Base-by-base conservation (phyloP, 2,888 invertebrate genomes). In the Watsonalla cultraria region DNA sequence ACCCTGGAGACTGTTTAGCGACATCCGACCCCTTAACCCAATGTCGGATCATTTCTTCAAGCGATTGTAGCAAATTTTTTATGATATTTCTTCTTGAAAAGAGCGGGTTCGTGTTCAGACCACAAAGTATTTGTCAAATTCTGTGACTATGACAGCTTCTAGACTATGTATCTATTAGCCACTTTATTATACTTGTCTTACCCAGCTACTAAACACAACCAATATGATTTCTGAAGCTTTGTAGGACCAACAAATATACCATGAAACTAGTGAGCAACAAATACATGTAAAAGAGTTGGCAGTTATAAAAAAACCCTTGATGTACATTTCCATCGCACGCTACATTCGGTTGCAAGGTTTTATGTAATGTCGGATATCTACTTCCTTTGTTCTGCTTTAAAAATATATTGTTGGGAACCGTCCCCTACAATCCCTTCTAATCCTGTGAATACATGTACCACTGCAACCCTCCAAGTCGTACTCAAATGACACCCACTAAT, bases 1-100 rank as follows among this genome's bases (percentile, higher is more conserved):
- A 74, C 76, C 76, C 79, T 80, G 78, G 77, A 72, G 72, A 65
- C 65, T 74, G 68, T 73, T 86, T 83, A 83, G 76, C 81, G 46
- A 50, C 35, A 54, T 60, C 60, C 61, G 67, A 59, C 68, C 66
- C 70, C 68, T 77, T 62, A 65, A 24, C 72, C 65, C 73, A 61
- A 76, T 80, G 59, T 57, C 59, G 63, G 61, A 64, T 70, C 68
- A 70, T 66, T 65, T 70, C 65, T 39, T 57, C 53, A 56, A 52
- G 53, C 42, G 51, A 52, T 47, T 51, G 52, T 51, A 54, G 57
- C 47, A 55, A 54, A 53, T 56, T 54, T 59, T 54, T 58, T 59
- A 59, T 53, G 54, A 58, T 51, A 46, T 51, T 47, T 53, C 45
- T 54, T 55, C 57, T 52, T 55, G n/a, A 47, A 11, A 47, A 47